phyloP scores from a whole-genome alignment of 2,797 vertebrate genomes.

The Enteromius radiatus region DNA sequence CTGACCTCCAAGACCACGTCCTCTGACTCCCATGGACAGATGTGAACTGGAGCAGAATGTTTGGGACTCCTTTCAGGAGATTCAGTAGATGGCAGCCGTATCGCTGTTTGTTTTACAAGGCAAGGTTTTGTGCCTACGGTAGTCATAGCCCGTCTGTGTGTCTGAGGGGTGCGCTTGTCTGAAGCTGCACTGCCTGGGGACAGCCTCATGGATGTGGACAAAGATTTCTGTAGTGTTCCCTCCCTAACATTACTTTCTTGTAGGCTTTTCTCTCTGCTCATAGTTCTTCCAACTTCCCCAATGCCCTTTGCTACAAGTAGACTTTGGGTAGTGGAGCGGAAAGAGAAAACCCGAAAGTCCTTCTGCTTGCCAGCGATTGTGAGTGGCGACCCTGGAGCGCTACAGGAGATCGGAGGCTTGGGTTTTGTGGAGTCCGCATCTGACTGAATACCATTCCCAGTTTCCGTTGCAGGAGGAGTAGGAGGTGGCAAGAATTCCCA shows the following conservation, averaged over 20 bases:
- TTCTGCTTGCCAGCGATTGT: conserved; percentile 61
- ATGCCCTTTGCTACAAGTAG: conserved; percentile 83
- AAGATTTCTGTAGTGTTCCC: conserved; percentile 64
- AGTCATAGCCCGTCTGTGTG: conserved; percentile 71
- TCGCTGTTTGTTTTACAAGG: conserved; percentile 79
- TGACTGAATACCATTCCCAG: conserved; percentile 51
- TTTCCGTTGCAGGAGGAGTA: conserved; percentile 55
- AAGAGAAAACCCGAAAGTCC: conserved; percentile 70
- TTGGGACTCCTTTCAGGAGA: conserved; percentile 74
- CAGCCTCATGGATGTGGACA: conserved; percentile 64
- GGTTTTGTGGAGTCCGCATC: conserved; percentile 65
- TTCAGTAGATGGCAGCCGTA: conserved; percentile 76
- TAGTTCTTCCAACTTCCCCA: conserved; percentile 66
- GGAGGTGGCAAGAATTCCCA: conserved; percentile 66
- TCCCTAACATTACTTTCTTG: conserved; percentile 38
- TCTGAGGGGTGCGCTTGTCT: conserved; percentile 63
- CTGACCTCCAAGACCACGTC: conserved; percentile 69
- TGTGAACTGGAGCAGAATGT: conserved; percentile 65
- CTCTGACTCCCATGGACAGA: conserved; percentile 70
- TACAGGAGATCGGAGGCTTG: conserved; percentile 70
- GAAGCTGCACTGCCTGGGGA: conserved; percentile 60
- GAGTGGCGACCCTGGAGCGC: conserved; percentile 76
- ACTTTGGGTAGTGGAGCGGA: conserved; percentile 73
- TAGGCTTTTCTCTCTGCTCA: conserved; percentile 39
- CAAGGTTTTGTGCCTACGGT: conserved; percentile 73